Evolutionary conservation across 2,113 vertebrate species (phyloP).

Genomic region (Artemisiospiza belli): DNA sequence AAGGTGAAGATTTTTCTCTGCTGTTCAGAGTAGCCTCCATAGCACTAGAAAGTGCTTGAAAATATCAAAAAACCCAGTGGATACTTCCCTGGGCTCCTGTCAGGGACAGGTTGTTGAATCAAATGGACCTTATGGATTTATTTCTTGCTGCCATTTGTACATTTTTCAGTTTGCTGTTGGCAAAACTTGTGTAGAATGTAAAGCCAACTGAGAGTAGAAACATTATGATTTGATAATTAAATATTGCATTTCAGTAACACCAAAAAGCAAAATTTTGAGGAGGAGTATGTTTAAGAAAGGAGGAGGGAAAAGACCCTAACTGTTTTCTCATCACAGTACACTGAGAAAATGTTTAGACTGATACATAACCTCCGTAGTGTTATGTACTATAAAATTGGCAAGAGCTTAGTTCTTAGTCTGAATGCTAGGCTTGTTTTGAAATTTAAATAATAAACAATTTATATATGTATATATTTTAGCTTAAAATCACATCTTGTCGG

Average conservation of each 20-base stretch:
- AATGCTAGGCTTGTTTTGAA: slow-evolving; percentile 74
- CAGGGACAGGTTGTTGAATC: neutral
- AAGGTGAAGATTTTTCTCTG: neutral
- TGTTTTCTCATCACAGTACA: slow-evolving; percentile 43
- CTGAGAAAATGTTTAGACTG: slow-evolving; percentile 67
- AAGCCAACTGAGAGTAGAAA: neutral
- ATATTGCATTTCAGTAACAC: neutral
- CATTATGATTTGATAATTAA: neutral
- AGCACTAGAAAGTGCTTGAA: neutral
- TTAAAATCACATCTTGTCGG: slow-evolving; percentile 73
- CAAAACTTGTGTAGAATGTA: neutral
- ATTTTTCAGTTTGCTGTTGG: neutral
- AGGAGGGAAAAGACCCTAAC: neutral
- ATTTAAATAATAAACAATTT: slow-evolving; percentile 78
- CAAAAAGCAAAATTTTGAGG: neutral
- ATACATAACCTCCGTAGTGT: slow-evolving; percentile 15
- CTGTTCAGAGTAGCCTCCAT: neutral
- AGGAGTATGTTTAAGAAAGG: slow-evolving; percentile 9
- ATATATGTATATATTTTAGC: slow-evolving; percentile 66
- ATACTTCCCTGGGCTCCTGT: neutral
- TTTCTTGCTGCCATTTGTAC: neutral
- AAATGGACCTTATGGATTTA: neutral
- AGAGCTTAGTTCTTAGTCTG: slow-evolving; percentile 52
- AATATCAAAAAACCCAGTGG: neutral
- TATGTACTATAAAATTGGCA: slow-evolving; percentile 58